A percentile compares a stretch with the other conserved stretches of the same genome.
Evolutionary conservation across 2,888 invertebrate species (phyloP).

Genomic region (Lasioglossum marginatum): DNA sequence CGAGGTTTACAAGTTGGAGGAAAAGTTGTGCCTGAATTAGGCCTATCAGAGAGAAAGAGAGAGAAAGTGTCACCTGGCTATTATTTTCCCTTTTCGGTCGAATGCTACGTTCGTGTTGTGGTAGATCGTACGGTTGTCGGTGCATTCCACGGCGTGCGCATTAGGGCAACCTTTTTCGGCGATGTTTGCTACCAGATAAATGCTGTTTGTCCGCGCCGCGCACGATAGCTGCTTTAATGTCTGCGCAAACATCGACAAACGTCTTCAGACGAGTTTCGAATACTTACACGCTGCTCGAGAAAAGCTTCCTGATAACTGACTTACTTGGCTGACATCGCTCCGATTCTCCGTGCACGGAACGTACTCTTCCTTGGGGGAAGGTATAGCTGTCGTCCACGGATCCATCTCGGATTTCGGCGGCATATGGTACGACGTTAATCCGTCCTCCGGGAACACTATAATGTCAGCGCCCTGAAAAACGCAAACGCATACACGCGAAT

Average conservation of each 20-base stretch:
- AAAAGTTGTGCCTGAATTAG: background rate
- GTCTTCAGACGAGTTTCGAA: background rate
- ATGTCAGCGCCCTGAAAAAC: slow-evolving; percentile 85
- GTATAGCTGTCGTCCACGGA: slow-evolving; percentile 72
- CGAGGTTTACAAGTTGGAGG: background rate
- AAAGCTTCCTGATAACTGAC: background rate
- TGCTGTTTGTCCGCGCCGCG: slow-evolving; percentile 81
- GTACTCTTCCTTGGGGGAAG: slow-evolving; percentile 65
- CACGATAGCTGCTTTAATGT: slow-evolving; percentile 82
- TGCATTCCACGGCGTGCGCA: accelerated
- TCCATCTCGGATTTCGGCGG: slow-evolving; percentile 73
- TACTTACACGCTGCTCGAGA: background rate
- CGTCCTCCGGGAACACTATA: slow-evolving; percentile 87
- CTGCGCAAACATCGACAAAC: slow-evolving; percentile 67
- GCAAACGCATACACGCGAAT: background rate
- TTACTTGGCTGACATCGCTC: slow-evolving; percentile 55
- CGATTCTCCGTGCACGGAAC: slow-evolving; percentile 67
- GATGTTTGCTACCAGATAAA: slow-evolving; percentile 86
- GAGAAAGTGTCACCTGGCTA: slow-evolving; percentile 83
- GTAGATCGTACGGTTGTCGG: slow-evolving; percentile 72
- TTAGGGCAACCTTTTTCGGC: slow-evolving; percentile 78
- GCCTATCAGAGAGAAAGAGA: background rate
- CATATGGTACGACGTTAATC: slow-evolving; percentile 78
- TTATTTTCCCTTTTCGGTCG: slow-evolving; percentile 85
- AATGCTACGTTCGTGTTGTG: slow-evolving; percentile 87